These are phyloP conservation scores for Austrolebias charrua DNA, from an alignment of 2,797 vertebrate species.

Conservation along the genomic window DNA sequence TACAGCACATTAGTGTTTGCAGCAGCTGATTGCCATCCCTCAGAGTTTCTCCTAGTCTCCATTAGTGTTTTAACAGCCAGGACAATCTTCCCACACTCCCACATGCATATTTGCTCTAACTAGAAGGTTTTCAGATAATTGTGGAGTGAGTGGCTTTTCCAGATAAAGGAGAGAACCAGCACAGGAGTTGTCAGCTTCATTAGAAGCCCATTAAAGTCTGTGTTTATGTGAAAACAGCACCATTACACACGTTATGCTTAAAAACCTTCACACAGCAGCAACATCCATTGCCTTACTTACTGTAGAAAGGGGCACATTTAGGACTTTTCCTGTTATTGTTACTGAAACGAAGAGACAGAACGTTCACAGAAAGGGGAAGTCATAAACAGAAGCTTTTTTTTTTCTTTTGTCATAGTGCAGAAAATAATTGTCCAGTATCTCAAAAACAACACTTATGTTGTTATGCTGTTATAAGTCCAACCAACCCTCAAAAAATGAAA, in stretches of 20 bases:
- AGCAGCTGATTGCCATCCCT: conserved; percentile 72
- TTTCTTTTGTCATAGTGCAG: conserved; percentile 42
- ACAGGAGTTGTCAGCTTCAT: conserved; percentile 12
- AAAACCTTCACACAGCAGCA: not conserved
- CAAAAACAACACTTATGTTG: conserved; percentile 26
- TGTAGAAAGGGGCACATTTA: conserved; percentile 5
- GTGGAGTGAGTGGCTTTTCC: conserved; percentile 27
- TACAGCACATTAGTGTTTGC: conserved; percentile 38
- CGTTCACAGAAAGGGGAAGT: conserved; percentile 33
- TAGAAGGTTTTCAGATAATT: conserved; percentile 42
- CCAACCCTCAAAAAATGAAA: conserved; percentile 13
- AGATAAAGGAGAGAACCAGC: conserved; percentile 22
- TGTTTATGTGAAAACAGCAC: not conserved
- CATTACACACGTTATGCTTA: conserved; percentile 1
- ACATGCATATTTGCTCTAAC: conserved; percentile 43
- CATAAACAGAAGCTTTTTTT: conserved; percentile 56
- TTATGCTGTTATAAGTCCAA: conserved; percentile 41
- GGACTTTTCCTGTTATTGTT: conserved; percentile 60
- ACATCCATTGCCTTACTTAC: not conserved
- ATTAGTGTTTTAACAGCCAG: conserved; percentile 31
- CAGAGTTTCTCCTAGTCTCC: conserved; percentile 34
- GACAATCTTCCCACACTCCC: conserved; percentile 65
- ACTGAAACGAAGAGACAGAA: conserved; percentile 47
- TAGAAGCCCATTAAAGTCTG: not conserved
- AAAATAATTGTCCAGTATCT: conserved; percentile 26